phyloP scores from a whole-genome alignment of 2,797 vertebrate genomes.

The Manis javanica region DNA sequence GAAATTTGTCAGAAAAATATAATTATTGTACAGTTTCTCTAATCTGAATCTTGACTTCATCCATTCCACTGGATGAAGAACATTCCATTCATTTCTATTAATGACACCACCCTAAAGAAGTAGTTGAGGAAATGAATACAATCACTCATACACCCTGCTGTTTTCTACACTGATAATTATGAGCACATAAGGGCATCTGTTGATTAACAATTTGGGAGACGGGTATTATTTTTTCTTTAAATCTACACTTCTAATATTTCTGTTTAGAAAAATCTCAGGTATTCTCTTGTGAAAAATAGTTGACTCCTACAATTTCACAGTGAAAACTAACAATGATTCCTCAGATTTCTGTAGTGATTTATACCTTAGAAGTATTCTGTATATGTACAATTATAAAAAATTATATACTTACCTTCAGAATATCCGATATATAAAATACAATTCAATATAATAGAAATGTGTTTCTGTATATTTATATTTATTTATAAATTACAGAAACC shows the following conservation, averaged over 20 bases:
- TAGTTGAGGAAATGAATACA: constrained; percentile 55
- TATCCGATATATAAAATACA: not conserved
- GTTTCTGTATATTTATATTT: not conserved
- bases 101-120: constrained; percentile 4
- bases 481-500: not conserved
- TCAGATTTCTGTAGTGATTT: not conserved
- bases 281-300: not conserved
- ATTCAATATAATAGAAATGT: not conserved
- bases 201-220: not conserved
- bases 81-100: constrained; percentile 48
- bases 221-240: not conserved
- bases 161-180: not conserved
- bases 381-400: not conserved
- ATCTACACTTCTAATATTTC: not conserved
- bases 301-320: not conserved
- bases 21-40: not conserved
- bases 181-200: not conserved
- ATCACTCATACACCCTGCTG: not conserved
- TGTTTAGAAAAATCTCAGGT: not conserved
- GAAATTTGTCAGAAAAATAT: not conserved
- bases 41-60: not conserved
- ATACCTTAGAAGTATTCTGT: not conserved
- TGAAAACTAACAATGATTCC: not conserved
- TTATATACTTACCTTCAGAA: not conserved
- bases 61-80: not conserved